These are phyloP conservation scores for Herpetotheres cachinnans DNA, from an alignment of 2,113 vertebrate genomes.

Conservation along the genomic window DNA sequence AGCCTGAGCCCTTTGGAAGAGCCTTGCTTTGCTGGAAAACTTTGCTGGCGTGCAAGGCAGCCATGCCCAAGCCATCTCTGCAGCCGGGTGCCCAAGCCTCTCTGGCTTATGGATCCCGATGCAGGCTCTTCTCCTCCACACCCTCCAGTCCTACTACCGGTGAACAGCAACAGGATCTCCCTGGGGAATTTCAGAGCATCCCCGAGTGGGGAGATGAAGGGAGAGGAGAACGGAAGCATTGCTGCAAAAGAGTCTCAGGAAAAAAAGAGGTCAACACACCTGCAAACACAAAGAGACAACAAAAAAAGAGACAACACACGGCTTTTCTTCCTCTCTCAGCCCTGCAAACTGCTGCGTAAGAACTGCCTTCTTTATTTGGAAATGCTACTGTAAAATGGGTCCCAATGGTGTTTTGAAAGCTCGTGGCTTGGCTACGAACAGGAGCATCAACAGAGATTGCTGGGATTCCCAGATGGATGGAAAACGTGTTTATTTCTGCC, in stretches of 20 bases:
- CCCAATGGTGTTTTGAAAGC: neutral
- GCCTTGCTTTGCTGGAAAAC: neutral
- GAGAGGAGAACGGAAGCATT: neutral
- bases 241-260: neutral
- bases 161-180: neutral
- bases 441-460: neutral
- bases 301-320: neutral
- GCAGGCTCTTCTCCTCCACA: neutral
- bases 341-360: neutral
- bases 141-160: neutral
- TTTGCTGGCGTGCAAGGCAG: neutral
- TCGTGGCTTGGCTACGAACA: neutral
- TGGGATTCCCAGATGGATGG: neutral
- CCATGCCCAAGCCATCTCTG: fast-evolving
- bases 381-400: neutral
- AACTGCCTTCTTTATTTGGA: neutral
- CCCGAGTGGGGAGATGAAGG: neutral
- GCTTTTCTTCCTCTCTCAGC: neutral
- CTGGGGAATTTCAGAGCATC: neutral
- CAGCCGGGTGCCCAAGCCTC: fast-evolving
- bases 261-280: neutral
- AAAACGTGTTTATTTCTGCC: neutral
- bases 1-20: neutral
- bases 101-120: neutral
- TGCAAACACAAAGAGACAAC: too few species aligned